These are phyloP conservation scores for Embiotoca jacksoni DNA, from an alignment of 2,113 vertebrate genomes.

Conservation along the genomic window DNA sequence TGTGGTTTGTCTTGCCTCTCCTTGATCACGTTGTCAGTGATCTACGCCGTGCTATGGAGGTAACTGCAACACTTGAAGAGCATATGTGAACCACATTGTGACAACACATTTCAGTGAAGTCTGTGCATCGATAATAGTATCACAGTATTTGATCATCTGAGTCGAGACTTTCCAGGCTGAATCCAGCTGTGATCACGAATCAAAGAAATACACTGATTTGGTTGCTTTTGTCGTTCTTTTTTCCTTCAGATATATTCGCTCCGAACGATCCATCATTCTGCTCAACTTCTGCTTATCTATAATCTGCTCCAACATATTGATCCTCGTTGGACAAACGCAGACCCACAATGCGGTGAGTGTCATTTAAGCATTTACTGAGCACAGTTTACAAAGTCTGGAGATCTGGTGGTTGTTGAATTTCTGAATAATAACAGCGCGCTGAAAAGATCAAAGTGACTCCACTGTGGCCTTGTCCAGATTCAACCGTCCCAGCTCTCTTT, in stretches of 20 bases:
- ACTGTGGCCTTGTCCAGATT: not conserved
- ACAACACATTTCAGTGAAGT: not conserved
- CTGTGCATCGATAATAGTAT: not conserved
- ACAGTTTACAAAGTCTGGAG: not conserved
- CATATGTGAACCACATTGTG: not conserved
- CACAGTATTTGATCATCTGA: not conserved
- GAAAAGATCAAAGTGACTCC: slow-evolving; percentile 1
- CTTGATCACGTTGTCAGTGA: slow-evolving; percentile 95
- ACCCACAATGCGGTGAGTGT: slow-evolving; percentile 95
- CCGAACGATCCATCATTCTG: slow-evolving; percentile 97
- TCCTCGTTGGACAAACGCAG: slow-evolving; percentile 98
- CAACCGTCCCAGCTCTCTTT: not conserved
- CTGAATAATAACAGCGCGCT: not conserved
- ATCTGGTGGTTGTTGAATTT: not conserved
- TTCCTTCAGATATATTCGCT: slow-evolving; percentile 92
- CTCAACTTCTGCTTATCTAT: slow-evolving; percentile 99
- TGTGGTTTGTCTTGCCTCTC: slow-evolving; percentile 98
- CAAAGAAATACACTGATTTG: not conserved
- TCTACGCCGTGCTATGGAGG: slow-evolving; percentile 98
- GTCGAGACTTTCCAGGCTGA: not conserved
- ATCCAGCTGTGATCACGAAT: not conserved
- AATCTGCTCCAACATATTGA: slow-evolving; percentile 98
- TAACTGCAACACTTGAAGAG: slow-evolving; percentile 76
- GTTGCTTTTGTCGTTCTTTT: not conserved
- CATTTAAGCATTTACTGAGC: slow-evolving; percentile 16